Base-by-base conservation (phyloP, 2,888 invertebrate genomes). In the Neocrepidodera transversa region DNA sequence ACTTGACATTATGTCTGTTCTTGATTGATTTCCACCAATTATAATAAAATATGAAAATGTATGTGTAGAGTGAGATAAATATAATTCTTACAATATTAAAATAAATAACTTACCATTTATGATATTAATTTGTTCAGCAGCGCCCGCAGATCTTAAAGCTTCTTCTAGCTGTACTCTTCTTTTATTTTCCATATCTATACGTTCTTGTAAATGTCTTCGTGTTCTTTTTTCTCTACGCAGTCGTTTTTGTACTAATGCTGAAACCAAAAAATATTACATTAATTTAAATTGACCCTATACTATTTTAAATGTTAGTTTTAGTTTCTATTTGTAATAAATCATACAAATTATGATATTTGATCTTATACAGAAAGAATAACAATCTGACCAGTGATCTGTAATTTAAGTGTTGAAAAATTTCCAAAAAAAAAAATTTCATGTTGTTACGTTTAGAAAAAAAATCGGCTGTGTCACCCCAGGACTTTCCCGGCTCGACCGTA, bases 191-290 rank as follows among this genome's bases (percentile, higher is more conserved):
- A 86, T 77, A 69, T 92, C 92, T 64, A 95, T 81, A 76, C 94
- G 93, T 69, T 94, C 93, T 75, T 95, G 93, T 57, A 93, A 84
- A 71, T 91, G 87, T 76, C 91, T 87, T 72, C 93, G 85, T 64
- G 89, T 87, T 78, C 92, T 88, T 69, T 91, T 86, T 78, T 95
- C 95, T 74, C 92, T 91, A 83, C 94, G 90, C 82, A 94, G 85
- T 63, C 94, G 87, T 79, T 95, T 95, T 80, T 95, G 94, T 80
- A 92, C 93, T 78, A 91, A 83, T 64, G 90, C 95, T 95, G 87
- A 14, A 84, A 85, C 68, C 73, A 74, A 71, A 65, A 58, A 63
- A 64, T 61, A 58, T 40, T n/a, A 52, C 11, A 8, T 23, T 23
- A 35, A 20, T 18, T 18, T n/a, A 42, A 42, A 42, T 16, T 18